Conservation (phyloP, 1,140 invertebrate species). For the Teleogryllus occipitalis region DNA sequence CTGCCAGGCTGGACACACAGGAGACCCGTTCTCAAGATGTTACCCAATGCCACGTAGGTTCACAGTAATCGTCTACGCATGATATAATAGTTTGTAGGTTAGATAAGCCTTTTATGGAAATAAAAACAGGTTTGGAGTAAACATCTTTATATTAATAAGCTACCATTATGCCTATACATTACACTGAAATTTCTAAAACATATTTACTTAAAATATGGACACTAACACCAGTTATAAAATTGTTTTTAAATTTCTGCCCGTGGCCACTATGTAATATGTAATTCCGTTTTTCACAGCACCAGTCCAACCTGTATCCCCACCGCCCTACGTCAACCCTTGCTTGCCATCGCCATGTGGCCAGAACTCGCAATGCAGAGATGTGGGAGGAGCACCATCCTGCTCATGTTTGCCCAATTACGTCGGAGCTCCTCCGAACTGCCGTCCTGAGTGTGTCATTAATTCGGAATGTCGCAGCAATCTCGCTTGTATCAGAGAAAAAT, state of each 20-base stretch:
- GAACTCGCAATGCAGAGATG: constrained; percentile 35
- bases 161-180: background rate
- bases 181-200: background rate
- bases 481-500: constrained; percentile 58
- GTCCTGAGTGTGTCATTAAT: constrained; percentile 62
- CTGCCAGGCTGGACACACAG: constrained; percentile 49
- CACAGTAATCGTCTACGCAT: background rate
- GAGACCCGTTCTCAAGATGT: constrained; percentile 52
- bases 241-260: background rate
- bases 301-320: constrained; percentile 33
- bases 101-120: background rate
- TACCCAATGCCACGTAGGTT: constrained; percentile 29
- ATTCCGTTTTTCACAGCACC: constrained; percentile 27
- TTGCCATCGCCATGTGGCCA: constrained; percentile 35
- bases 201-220: constrained; percentile 27
- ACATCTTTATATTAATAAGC: background rate
- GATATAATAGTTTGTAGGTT: background rate
- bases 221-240: background rate
- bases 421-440: constrained; percentile 60
- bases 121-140: background rate
- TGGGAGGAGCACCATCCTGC: constrained; percentile 40
- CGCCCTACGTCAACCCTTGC: constrained; percentile 29
- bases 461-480: constrained; percentile 56
- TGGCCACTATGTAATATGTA: background rate
- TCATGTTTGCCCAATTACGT: constrained; percentile 57